Conservation (phyloP, 2,888 invertebrate species). For the Netelia inedita region DNA sequence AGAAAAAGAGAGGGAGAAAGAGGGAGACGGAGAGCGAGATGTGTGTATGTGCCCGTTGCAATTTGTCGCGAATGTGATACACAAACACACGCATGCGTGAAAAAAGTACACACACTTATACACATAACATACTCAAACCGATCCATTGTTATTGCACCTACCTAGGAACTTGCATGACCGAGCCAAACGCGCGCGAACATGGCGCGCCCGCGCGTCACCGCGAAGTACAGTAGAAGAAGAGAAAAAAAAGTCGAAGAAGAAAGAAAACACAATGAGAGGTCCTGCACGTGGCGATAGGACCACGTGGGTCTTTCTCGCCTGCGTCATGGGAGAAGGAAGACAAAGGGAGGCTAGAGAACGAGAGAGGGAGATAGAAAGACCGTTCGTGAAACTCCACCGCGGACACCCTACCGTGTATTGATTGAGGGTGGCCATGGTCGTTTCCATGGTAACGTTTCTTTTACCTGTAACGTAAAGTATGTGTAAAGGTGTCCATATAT, state of each 20-base stretch:
- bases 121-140: no score
- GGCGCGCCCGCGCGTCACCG: constrained; percentile 3
- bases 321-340: constrained; percentile 78
- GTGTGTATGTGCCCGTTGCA: constrained; percentile 1
- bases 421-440: constrained; percentile 85
- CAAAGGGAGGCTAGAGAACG: constrained; percentile 64
- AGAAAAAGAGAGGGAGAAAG: constrained; percentile 31
- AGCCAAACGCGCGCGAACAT: no score
- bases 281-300: constrained; percentile 85
- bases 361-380: constrained; percentile 23
- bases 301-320: constrained; percentile 83
- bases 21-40: constrained; percentile 50
- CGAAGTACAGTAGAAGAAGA: constrained; percentile 18
- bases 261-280: constrained; percentile 74
- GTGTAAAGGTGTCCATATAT: constrained; percentile 47
- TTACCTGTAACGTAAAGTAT: constrained; percentile 79
- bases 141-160: no score
- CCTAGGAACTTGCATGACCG: no score
- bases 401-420: constrained; percentile 83
- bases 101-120: background rate
- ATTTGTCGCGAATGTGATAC: constrained; percentile 15
- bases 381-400: constrained; percentile 57
- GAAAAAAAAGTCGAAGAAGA: constrained; percentile 12
- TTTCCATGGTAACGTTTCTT: constrained; percentile 84
- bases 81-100: no score